Conservation (phyloP, 2,797 vertebrate genomes). For the Megalops cyprinoides region DNA sequence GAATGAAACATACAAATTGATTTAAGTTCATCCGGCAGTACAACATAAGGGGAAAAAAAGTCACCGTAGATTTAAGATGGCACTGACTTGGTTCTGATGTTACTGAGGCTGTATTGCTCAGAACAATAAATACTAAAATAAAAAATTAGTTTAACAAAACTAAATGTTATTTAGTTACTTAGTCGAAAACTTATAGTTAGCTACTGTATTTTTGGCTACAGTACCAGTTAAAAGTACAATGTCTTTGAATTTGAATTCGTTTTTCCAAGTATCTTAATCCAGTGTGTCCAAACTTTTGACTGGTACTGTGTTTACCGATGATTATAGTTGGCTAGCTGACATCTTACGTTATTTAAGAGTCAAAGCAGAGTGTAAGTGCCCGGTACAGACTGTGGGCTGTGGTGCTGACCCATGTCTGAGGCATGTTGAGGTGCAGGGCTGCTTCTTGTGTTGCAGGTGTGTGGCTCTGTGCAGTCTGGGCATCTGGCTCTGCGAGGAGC, state of each 20-base stretch:
- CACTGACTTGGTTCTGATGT: no score
- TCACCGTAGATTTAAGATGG: neutral
- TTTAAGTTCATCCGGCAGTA: no score
- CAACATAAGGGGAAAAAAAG: neutral
- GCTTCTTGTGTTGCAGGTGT: slow-evolving; percentile 77
- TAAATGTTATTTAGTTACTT: neutral
- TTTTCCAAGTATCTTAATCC: no score
- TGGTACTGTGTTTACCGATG: neutral
- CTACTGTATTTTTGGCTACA: neutral
- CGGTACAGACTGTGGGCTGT: neutral
- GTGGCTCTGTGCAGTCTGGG: slow-evolving; percentile 97
- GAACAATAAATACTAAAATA: no score
- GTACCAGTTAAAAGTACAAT: no score
- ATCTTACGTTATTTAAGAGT: neutral
- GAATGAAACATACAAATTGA: neutral
- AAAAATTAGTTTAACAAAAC: no score
- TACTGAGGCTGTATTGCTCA: neutral
- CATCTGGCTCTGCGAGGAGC: slow-evolving; percentile 96
- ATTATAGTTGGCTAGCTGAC: no score
- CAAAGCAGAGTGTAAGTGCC: neutral
- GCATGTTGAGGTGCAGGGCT: no score
- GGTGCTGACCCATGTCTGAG: no score
- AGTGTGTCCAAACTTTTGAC: no score
- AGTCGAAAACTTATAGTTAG: neutral
- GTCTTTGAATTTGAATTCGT: no score